These are phyloP conservation scores for Macroteleia sp. DNA, from an alignment of 2,888 invertebrate genomes.

Conservation along the genomic window DNA sequence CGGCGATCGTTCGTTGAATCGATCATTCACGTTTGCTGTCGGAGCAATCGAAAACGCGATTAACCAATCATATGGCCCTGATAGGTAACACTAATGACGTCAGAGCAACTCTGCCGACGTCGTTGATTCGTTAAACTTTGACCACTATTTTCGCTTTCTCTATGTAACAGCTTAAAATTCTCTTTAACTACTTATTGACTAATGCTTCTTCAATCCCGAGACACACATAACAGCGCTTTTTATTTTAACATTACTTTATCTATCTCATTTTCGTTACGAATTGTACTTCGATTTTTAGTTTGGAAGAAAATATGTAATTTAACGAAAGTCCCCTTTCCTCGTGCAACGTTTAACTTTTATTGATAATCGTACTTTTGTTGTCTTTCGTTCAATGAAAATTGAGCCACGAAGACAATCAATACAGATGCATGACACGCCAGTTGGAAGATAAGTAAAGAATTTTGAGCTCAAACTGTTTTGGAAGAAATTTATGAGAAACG, in stretches of 20 bases:
- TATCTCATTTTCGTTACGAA: neutral
- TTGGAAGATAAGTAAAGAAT: too few relatives aligned
- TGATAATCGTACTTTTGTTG: too few relatives aligned
- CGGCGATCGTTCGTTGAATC: too few relatives aligned
- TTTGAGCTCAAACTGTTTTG: too few relatives aligned
- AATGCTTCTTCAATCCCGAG: conserved; percentile 68
- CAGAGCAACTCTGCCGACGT: conserved; percentile 59
- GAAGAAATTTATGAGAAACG: too few relatives aligned
- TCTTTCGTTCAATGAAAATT: too few relatives aligned
- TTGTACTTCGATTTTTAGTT: conserved; percentile 73
- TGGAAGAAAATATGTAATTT: conserved; percentile 79
- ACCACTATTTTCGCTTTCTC: conserved; percentile 59
- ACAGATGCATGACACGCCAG: too few relatives aligned
- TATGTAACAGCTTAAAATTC: conserved; percentile 61
- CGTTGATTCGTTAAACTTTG: conserved; percentile 63
- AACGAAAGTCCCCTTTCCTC: too few relatives aligned
- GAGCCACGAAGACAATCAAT: too few relatives aligned
- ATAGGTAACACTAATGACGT: conserved; percentile 73
- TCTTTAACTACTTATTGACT: conserved; percentile 75
- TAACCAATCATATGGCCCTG: conserved; percentile 62
- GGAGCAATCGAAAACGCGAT: conserved; percentile 23
- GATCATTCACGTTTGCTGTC: too few relatives aligned
- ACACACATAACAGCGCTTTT: conserved; percentile 38
- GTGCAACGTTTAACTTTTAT: too few relatives aligned
- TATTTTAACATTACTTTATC: neutral